phyloP scores from a whole-genome alignment of 2,113 vertebrate species.

The Pycnonotus jocosus region DNA sequence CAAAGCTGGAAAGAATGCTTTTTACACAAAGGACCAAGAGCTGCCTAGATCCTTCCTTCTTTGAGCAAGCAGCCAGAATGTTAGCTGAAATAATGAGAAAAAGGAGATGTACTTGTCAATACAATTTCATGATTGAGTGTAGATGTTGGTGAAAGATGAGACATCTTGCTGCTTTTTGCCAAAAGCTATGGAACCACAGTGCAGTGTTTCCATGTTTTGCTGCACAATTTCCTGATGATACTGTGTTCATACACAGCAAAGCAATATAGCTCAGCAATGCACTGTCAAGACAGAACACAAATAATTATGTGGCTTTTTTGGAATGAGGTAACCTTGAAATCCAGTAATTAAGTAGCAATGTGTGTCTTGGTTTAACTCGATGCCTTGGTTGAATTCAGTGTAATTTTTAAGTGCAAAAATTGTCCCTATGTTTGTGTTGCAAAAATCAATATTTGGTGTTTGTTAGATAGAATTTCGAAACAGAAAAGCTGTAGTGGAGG shows the following conservation, averaged over 20 bases:
- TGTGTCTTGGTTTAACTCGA: not conserved
- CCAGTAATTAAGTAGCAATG: not conserved
- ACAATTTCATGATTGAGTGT: not conserved
- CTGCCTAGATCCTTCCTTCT: conserved; percentile 2
- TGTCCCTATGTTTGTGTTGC: not conserved
- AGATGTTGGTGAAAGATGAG: not conserved
- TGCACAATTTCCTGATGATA: not conserved
- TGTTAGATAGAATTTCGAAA: not conserved
- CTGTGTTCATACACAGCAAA: not conserved
- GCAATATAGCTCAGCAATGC: not conserved
- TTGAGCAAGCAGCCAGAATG: conserved; percentile 20
- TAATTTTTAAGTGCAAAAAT: not conserved
- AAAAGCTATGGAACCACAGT: not conserved
- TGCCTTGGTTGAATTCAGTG: not conserved
- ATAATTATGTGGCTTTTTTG: not conserved
- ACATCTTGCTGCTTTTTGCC: conserved; percentile 10
- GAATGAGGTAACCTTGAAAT: not conserved
- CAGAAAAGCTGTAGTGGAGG: not conserved
- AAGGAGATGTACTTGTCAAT: conserved; percentile 21
- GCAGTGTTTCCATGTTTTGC: not conserved
- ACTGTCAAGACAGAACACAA: not conserved
- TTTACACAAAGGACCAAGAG: not conserved
- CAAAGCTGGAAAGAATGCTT: not conserved
- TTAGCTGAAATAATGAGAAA: conserved; percentile 35
- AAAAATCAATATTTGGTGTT: not conserved